phyloP scores from a whole-genome alignment of 1,140 invertebrate genomes.

The Caerostris darwini region DNA sequence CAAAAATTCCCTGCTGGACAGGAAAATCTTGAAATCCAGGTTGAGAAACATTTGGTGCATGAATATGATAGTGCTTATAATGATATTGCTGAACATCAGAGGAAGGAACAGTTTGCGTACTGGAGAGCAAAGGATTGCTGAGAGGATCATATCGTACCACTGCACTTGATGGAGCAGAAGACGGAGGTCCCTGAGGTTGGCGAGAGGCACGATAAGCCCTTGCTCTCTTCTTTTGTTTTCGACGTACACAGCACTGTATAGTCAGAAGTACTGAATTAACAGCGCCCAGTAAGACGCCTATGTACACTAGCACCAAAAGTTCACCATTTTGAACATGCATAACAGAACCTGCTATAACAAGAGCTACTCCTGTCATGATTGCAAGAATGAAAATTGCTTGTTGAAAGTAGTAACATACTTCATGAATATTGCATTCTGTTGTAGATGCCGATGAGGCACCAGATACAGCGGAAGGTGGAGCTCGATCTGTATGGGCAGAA shows the following conservation, averaged over 20 bases:
- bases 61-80: conserved; percentile 73
- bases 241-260: conserved; percentile 72
- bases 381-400: conserved; percentile 76
- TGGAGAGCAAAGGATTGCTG: conserved; percentile 70
- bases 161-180: conserved; percentile 61
- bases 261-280: conserved; percentile 72
- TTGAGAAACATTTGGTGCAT: conserved; percentile 62
- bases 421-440: conserved; percentile 74
- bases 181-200: conserved; percentile 48
- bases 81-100: conserved; percentile 72
- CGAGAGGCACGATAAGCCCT: conserved; percentile 63
- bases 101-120: conserved; percentile 57
- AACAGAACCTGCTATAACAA: conserved; percentile 73
- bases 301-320: conserved; percentile 76
- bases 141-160: conserved; percentile 69
- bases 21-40: conserved; percentile 70
- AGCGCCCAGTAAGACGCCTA: conserved; percentile 73
- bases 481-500: conserved; percentile 39
- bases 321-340: conserved; percentile 78
- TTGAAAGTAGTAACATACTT: conserved; percentile 77
- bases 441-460: conserved; percentile 63
- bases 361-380: conserved; percentile 70
- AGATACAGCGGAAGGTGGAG: conserved; percentile 56
- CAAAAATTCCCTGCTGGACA: conserved; percentile 63
- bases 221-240: conserved; percentile 73